A percentile compares a stretch with the other conserved stretches of the same genome.
Conservation (phyloP, 2,113 vertebrate genomes). For the Pluvialis apricaria region DNA sequence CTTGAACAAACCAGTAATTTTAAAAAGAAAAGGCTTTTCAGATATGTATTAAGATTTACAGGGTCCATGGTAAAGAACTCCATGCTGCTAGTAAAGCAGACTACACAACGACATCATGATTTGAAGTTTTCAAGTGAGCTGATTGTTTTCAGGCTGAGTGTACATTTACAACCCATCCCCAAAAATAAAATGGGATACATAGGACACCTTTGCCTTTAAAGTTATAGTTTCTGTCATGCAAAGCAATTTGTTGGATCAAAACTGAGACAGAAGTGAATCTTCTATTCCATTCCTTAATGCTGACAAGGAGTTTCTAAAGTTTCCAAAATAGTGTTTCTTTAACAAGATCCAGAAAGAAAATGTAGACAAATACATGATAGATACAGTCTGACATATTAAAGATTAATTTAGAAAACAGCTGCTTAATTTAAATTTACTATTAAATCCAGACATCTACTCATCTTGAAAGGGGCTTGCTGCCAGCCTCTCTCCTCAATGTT, state of each 20-base stretch:
- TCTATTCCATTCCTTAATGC: slow-evolving; percentile 11
- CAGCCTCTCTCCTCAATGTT: neutral
- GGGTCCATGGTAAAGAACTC: neutral
- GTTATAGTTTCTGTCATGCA: neutral
- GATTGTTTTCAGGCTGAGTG: neutral
- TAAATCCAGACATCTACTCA: slow-evolving; percentile 11
- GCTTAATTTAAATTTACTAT: slow-evolving; percentile 13
- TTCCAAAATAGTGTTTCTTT: neutral
- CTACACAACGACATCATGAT: neutral
- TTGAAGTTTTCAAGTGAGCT: neutral
- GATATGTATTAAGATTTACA: neutral
- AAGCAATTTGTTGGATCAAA: neutral
- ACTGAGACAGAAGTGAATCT: neutral
- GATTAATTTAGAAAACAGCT: neutral
- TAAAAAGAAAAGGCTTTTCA: neutral
- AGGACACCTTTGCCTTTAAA: neutral
- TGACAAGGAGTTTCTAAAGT: neutral
- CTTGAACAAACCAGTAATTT: neutral
- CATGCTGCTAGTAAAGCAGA: neutral
- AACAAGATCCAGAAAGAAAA: slow-evolving; percentile 3
- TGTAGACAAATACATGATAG: neutral
- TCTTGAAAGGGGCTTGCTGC: neutral
- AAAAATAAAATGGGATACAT: neutral
- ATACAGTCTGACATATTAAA: neutral
- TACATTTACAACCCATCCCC: neutral